phyloP scores from a whole-genome alignment of 2,888 invertebrate genomes.

The Phyllotreta cruciferae region DNA sequence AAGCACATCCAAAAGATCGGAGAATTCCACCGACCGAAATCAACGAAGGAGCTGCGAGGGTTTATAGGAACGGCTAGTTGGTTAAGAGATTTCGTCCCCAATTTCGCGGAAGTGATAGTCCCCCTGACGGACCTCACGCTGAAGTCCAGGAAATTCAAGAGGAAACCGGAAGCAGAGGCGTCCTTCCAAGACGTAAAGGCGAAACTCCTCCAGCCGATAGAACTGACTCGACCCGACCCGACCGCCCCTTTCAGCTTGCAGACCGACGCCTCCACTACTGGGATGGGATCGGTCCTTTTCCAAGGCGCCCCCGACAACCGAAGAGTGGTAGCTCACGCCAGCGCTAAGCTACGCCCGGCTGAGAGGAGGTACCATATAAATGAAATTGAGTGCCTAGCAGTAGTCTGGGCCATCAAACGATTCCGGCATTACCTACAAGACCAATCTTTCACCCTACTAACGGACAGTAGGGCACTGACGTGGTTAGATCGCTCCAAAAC shows the following conservation, averaged over 20 bases:
- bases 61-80: slow-evolving; percentile 45
- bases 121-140: slow-evolving; percentile 41
- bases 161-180: slow-evolving; percentile 28
- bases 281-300: slow-evolving; percentile 43
- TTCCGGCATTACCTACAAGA: too few relatives aligned
- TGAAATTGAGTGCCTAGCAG: slow-evolving; percentile 41
- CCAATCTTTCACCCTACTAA: too few relatives aligned
- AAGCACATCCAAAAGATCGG: slow-evolving; percentile 28
- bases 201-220: slow-evolving; percentile 30
- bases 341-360: slow-evolving; percentile 11
- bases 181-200: slow-evolving; percentile 35
- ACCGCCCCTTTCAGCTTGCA: slow-evolving; percentile 38
- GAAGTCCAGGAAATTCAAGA: slow-evolving; percentile 27
- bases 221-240: slow-evolving; percentile 38
- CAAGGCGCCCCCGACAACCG: slow-evolving; percentile 23
- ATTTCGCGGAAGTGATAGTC: slow-evolving; percentile 33
- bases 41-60: slow-evolving; percentile 28
- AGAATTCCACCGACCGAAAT: slow-evolving; percentile 20
- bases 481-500: too few relatives aligned
- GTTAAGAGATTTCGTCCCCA: too few relatives aligned
- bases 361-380: slow-evolving; percentile 23
- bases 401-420: too few relatives aligned
- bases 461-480: too few relatives aligned
- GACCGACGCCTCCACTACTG: slow-evolving; percentile 41
- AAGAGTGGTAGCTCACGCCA: too few relatives aligned